A percentile compares a stretch with the other conserved stretches of the same genome.
Conservation (phyloP, 1,140 invertebrate genomes). For the Calephelis virginiensis region DNA sequence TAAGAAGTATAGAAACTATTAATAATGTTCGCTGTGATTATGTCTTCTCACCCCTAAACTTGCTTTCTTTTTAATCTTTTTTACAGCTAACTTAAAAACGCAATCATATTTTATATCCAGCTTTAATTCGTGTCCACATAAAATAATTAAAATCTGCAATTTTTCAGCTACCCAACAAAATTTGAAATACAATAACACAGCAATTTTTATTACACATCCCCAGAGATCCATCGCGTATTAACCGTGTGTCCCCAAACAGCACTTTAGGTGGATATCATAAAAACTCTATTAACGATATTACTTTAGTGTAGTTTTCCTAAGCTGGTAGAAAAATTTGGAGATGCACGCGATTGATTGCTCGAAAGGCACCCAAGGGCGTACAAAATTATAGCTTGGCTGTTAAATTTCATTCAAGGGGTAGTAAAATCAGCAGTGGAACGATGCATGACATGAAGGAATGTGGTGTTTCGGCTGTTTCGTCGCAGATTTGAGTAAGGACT, state of each 20-base stretch:
- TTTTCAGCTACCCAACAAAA: no score
- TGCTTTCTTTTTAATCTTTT: no score
- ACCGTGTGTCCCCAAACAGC: neutral
- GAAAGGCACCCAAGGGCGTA: constrained; percentile 7
- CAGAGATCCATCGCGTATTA: neutral
- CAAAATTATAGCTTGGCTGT: neutral
- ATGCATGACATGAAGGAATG: neutral
- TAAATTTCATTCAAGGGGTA: neutral
- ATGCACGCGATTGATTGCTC: constrained; percentile 12
- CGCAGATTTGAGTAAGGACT: no score
- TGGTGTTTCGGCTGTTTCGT: no score
- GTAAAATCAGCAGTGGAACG: neutral
- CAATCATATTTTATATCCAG: no score
- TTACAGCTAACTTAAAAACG: no score
- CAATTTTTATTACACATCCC: neutral
- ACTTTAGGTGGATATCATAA: constrained; percentile 2
- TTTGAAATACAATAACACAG: neutral
- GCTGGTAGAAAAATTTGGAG: constrained; percentile 10
- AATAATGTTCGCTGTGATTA: no score
- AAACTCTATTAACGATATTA: constrained; percentile 14
- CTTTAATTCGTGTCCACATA: no score
- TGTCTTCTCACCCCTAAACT: no score
- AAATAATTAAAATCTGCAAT: no score
- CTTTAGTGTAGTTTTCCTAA: constrained; percentile 9
- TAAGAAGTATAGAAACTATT: no score